Conservation (phyloP, 2,888 invertebrate genomes). For the Congeria kusceri region DNA sequence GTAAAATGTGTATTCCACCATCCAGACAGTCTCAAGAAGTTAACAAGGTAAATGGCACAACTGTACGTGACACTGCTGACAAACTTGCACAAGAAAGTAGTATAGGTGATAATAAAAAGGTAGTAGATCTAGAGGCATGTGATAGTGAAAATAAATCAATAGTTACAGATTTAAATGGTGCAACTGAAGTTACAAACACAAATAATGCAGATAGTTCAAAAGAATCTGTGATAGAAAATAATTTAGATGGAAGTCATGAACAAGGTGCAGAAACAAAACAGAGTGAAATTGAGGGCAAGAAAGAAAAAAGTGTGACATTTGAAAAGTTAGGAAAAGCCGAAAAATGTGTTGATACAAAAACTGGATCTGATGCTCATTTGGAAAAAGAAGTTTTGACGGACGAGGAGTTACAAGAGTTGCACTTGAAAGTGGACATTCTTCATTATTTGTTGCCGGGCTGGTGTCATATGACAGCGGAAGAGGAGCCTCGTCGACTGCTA, state of each 20-base stretch:
- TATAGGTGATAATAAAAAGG: too few species aligned
- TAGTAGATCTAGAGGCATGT: slow-evolving; percentile 1
- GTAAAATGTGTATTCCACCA: slow-evolving; percentile 58
- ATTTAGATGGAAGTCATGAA: slow-evolving; percentile 13
- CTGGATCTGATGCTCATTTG: slow-evolving; percentile 15
- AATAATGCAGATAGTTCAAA: not conserved
- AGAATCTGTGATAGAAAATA: not conserved
- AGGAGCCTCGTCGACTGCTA: slow-evolving; percentile 92
- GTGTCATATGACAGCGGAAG: slow-evolving; percentile 95
- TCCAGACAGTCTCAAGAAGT: not conserved
- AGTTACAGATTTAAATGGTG: slow-evolving; percentile 1
- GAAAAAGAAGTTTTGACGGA: slow-evolving; percentile 46
- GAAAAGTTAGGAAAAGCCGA: too few species aligned
- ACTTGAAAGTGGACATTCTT: slow-evolving; percentile 88
- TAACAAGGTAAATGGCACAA: too few species aligned
- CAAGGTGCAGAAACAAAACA: not conserved
- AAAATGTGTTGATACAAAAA: slow-evolving; percentile 1
- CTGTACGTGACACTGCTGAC: too few species aligned
- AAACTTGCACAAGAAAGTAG: too few species aligned
- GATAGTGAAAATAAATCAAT: not conserved
- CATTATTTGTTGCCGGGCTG: slow-evolving; percentile 94
- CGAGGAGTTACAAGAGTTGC: slow-evolving; percentile 54
- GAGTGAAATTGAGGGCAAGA: not conserved
- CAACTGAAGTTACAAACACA: slow-evolving; percentile 3
- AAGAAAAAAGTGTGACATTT: not conserved